Conservation (phyloP, 2,888 invertebrate genomes). For the Eilema depressum region DNA sequence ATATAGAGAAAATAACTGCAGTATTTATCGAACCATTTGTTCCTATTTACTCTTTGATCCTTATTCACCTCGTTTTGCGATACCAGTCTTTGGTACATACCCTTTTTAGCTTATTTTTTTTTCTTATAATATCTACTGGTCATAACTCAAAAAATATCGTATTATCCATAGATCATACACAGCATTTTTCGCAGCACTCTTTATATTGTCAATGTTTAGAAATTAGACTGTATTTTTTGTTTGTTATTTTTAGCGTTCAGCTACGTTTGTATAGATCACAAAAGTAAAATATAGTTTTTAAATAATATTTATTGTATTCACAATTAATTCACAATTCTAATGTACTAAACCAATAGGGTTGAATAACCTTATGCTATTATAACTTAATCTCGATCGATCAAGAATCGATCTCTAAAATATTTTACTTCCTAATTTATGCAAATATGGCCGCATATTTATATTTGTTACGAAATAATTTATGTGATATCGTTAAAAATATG, state of each 20-base stretch:
- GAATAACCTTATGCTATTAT: no score
- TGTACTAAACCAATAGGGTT: no score
- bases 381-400: no score
- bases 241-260: background rate
- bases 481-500: background rate
- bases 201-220: conserved; percentile 2
- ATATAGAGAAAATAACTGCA: no score
- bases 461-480: conserved; percentile 9
- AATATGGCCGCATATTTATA: background rate
- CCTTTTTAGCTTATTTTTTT: background rate
- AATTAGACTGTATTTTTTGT: background rate
- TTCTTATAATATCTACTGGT: background rate
- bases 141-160: background rate
- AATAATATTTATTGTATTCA: no score
- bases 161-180: conserved; percentile 18
- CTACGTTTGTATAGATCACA: conserved; percentile 4
- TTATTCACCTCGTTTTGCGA: no score
- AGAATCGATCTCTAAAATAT: background rate
- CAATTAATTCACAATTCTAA: no score
- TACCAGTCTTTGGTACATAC: background rate
- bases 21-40: no score
- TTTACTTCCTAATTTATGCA: background rate
- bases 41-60: no score
- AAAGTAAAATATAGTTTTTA: background rate
- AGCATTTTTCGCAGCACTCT: conserved; percentile 27